Base-by-base conservation (phyloP, 2,888 invertebrate genomes). In the Notodonta ziczac region DNA sequence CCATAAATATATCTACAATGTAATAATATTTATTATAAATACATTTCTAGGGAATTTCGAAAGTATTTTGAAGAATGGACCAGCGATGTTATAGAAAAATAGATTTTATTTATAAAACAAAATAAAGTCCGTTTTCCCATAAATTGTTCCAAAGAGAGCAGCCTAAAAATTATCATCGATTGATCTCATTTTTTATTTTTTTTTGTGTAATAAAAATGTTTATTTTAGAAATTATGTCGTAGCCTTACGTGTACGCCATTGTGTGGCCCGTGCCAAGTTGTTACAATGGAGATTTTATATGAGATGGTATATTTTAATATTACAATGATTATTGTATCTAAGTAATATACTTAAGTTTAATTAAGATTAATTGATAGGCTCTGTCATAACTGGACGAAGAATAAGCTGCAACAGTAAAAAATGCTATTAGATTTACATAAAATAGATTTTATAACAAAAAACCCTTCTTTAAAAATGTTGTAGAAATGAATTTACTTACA, bases 121-220 rank as follows among this genome's bases (percentile, higher is more conserved):
- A 73, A 80, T 77, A 77, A 84, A 82, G 82, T 84, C 82, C 83
- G 78, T 83, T 83, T 86, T 80, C 80, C 80, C 79, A 83, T 73
- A 87, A 91, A 87, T 89, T 93, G 91, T 92, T 93, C 93, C 93
- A 93, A 93, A 93, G 93, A 92, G 90, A 90, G 91, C 93, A 92
- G 90, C 93, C 93, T 91, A 93, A 93, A 91, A 93, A 85, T 88
- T 89, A 86, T 88, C 87, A 91, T 91, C 87, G 90, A 91, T 90
- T 93, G 93, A 93, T 93, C 93, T 93, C 93, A 93, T 93, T 90
- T 90, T 86, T 86, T 87, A 13, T 86, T 87, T 88, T 88, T 86
- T 88, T 82, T 83, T 82, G 74, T 77, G 78, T 90, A 88, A 87
- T 88, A 79, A 86, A 83, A 90, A 88, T 87, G 89, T 91, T 90